A percentile compares a stretch with the other conserved stretches of the same genome.
Evolutionary conservation across 1,140 invertebrate genomes (phyloP).

Genomic region (Globodera ellingtonae): DNA sequence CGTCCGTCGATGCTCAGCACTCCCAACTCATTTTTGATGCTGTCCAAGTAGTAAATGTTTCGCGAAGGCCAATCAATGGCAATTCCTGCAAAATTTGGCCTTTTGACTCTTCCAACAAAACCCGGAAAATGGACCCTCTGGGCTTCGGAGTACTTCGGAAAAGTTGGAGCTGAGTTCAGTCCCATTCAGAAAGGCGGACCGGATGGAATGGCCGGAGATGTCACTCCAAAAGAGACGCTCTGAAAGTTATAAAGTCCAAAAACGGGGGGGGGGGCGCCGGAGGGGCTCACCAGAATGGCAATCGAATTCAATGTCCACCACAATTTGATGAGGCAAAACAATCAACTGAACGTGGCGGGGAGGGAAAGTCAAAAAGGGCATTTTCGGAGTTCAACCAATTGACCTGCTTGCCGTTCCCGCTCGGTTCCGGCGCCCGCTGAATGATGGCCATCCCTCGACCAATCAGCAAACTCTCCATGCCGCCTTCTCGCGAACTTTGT

Average conservation of each 20-base stretch:
- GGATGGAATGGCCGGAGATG: slow-evolving; percentile 60
- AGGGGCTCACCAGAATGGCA: slow-evolving; percentile 58
- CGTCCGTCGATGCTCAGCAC: slow-evolving; percentile 80
- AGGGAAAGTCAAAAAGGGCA: slow-evolving; percentile 5
- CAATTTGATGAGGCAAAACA: slow-evolving; percentile 65
- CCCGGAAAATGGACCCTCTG: slow-evolving; percentile 75
- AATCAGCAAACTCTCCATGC: slow-evolving; percentile 63
- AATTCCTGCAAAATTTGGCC: slow-evolving; percentile 75
- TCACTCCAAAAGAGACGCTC: slow-evolving; percentile 68
- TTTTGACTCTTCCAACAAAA: not conserved
- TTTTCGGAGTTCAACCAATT: not conserved
- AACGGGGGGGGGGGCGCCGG: too few species aligned
- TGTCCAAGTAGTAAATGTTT: slow-evolving; percentile 95
- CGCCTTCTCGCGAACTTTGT: slow-evolving; percentile 2
- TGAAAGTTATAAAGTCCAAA: slow-evolving; percentile 11
- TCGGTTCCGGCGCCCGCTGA: slow-evolving; percentile 58
- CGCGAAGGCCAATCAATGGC: slow-evolving; percentile 87
- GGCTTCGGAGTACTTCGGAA: slow-evolving; percentile 63
- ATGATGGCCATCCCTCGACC: slow-evolving; percentile 68
- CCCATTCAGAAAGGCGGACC: slow-evolving; percentile 57
- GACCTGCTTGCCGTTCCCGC: slow-evolving; percentile 65
- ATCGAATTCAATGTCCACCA: slow-evolving; percentile 68
- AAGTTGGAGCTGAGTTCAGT: slow-evolving; percentile 50
- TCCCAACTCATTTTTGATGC: slow-evolving; percentile 82
- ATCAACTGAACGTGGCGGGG: slow-evolving; percentile 44